Evolutionary conservation across 2,113 vertebrate species (phyloP), one percentile per base, ranked within the genome.

Genomic region (Antennarius striatus): DNA sequence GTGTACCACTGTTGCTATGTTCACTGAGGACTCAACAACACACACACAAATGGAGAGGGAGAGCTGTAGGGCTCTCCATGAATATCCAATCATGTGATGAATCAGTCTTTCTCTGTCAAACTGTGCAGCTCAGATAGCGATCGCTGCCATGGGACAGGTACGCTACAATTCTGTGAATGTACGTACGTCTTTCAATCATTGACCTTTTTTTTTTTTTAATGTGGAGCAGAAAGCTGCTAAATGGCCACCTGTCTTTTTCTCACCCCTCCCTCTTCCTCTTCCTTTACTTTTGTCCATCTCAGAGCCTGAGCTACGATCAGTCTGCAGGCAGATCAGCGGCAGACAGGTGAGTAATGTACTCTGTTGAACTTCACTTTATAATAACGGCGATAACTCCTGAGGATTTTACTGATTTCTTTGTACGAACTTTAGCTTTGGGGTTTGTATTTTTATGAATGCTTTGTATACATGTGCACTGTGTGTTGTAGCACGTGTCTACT

Each of bases 41-140:
- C 58, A 62, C 56, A 64, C 43, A 52, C 50, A 59, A 52, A 43
- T 40, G 43, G 71, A 46, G 73, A 59, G 43, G n/a, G 15, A 47
- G 56, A 79, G 68, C 73, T 73, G 64, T 66, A 80, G 76, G 73
- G 68, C 79, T 81, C 79, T 86, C 70, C 56, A 74, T 58, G 66
- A 77, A 81, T 58, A 73, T 73, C 48, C 53, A 68, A 17, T 93
- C 89, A 92, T 87, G 77, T 92, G 91, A 92, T 76, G 61, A 82
- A 68, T 81, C 79, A 70, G 63, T 81, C 56, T 46, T 54, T 76
- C 39, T 68, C 50, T 43, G 61, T 22, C 56, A 58, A 77, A 51
- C 68, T 42, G 63, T 49, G 39, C 57, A 77, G 71, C 62, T 62
- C 56, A 63, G 79, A 84, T 51, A 42, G 57, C 52, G 0, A 56